Base-by-base conservation (phyloP, 2,113 vertebrate genomes). In the Cavia aperea region DNA sequence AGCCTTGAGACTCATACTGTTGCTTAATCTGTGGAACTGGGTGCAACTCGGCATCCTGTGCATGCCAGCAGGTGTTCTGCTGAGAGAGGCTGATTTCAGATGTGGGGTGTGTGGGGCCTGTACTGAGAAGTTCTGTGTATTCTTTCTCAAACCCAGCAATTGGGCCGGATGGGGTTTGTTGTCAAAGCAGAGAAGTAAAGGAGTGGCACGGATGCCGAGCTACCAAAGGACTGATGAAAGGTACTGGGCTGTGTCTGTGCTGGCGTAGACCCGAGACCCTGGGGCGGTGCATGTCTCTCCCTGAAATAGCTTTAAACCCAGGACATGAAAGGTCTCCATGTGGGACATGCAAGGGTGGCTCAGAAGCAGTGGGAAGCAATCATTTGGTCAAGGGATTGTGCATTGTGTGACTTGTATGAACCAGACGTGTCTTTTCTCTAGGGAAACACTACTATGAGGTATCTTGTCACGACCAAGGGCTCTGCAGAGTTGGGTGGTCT, bases 121-220 rank as follows among this genome's bases (percentile, higher is more conserved):
- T 31, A 39, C 33, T 92, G 16, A 95, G 3, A 1, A 3, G 2
- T 19, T 81, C 81, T 58, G 12, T 94, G 2, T 78, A 2, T 56
- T 93, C 16, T n/a, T 89, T 87, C 33, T 92, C 16, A 72, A 81
- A 94, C 97, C 87, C 95, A 99, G 99, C 99, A 19, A 99, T 99
- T 85, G 99, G 99, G 58, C 96, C 98, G 0, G 99, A 99, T n/a
- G 99, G 99, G 39, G 77, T 99, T 65, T 99, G 98, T 92, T 99
- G 99, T 95, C 99, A 99, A 91, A 99, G 99, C 98, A 98, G 99
- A 96, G 99, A 99, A 97, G 97, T 99, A 86, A 99, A 99, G 97
- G 99, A 99, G 95, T 99, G 99, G 99, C 99, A 99, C 1, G 99
- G 99, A 63, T 99, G 99, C 95, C 98, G 99, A 93, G 98, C 99